A percentile compares a stretch with the other conserved stretches of the same genome.
These are phyloP conservation scores for Chaetogeoica ovagalla DNA, from an alignment of 2,888 invertebrate genomes.

Conservation along the genomic window DNA sequence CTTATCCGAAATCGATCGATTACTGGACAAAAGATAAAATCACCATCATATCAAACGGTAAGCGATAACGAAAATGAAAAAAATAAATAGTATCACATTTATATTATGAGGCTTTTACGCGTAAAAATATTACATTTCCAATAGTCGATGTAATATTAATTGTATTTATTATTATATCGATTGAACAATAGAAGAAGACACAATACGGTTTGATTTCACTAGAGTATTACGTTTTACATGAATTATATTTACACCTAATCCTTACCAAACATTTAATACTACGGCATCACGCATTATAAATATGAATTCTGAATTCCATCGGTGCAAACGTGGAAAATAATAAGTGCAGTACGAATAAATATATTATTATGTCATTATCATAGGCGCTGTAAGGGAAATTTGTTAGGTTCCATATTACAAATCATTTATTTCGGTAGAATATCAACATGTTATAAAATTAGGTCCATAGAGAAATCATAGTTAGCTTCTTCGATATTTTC, in stretches of 20 bases:
- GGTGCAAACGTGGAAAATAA: not conserved
- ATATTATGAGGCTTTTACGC: not conserved
- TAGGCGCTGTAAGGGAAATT: too few species aligned
- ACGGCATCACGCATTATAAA: slow-evolving; percentile 10
- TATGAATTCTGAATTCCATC: slow-evolving; percentile 10
- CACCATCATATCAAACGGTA: slow-evolving; percentile 64
- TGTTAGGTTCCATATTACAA: too few species aligned
- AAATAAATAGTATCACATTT: not conserved
- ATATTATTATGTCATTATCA: slow-evolving; percentile 9
- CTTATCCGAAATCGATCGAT: slow-evolving; percentile 65
- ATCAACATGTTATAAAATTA: too few species aligned
- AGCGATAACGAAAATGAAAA: slow-evolving; percentile 57
- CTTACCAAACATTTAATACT: too few species aligned
- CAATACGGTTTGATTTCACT: slow-evolving; percentile 2
- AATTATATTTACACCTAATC: not conserved
- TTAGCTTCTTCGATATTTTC: too few species aligned
- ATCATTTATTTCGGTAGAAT: not conserved
- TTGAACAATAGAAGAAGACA: too few species aligned
- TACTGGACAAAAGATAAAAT: slow-evolving; percentile 65
- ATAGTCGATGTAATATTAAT: too few species aligned
- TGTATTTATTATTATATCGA: too few species aligned
- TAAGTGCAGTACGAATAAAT: not conserved
- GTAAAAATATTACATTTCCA: not conserved
- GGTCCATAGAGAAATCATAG: too few species aligned
- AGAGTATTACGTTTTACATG: not conserved